These are phyloP conservation scores for Cherax destructor DNA, from an alignment of 1,140 invertebrate species.

Conservation along the genomic window DNA sequence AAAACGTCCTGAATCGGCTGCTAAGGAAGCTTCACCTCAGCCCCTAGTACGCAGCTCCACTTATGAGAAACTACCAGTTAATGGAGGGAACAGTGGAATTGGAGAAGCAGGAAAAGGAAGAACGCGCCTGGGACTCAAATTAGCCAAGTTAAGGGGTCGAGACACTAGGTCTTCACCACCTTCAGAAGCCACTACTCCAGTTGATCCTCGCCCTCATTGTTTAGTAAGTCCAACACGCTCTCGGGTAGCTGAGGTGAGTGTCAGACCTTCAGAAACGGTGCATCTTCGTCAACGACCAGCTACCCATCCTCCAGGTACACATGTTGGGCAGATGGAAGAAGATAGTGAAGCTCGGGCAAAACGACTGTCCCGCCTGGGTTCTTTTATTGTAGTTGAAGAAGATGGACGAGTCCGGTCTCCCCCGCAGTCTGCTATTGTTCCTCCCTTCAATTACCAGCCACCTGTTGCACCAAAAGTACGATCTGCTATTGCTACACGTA, in stretches of 20 bases:
- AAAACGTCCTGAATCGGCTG: conserved; percentile 72
- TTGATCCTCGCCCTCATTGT: conserved; percentile 65
- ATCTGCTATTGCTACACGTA: conserved; percentile 63
- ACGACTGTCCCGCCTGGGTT: conserved; percentile 77
- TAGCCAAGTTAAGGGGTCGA: conserved; percentile 66
- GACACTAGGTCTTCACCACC: conserved; percentile 69
- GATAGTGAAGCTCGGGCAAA: conserved; percentile 73
- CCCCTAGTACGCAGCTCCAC: conserved; percentile 82
- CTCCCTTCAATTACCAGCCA: conserved; percentile 79
- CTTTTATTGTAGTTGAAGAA: conserved; percentile 76
- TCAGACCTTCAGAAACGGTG: conserved; percentile 40
- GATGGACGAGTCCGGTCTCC: conserved; percentile 72
- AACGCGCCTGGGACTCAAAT: conserved; percentile 64
- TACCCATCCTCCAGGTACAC: conserved; percentile 53
- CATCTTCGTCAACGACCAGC: conserved; percentile 60
- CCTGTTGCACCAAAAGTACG: conserved; percentile 58
- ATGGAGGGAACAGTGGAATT: conserved; percentile 47
- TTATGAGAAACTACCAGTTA: conserved; percentile 77
- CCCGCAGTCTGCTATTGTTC: conserved; percentile 77
- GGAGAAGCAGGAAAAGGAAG: conserved; percentile 52
- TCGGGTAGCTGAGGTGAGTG: conserved; percentile 7
- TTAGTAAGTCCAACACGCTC: conserved; percentile 58
- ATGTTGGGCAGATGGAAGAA: conserved; percentile 41
- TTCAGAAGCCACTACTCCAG: conserved; percentile 68
- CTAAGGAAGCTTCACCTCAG: conserved; percentile 70